These are phyloP conservation scores for Noctua pronuba DNA, from an alignment of 2,888 invertebrate species.

Conservation along the genomic window DNA sequence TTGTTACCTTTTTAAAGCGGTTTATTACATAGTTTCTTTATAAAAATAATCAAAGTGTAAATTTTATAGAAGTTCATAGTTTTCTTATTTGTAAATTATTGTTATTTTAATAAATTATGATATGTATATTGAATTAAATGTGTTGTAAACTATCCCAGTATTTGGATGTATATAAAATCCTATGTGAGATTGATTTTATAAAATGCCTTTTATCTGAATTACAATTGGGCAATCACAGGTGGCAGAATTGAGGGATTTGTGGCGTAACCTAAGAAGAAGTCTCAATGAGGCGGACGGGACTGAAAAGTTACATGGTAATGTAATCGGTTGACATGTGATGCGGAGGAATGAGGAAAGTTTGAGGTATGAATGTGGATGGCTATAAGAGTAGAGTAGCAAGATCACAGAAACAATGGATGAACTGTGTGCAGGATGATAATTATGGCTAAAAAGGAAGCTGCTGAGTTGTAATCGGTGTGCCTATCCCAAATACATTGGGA, in stretches of 20 bases:
- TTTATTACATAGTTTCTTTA: slow-evolving; percentile 26
- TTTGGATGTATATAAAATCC: neutral
- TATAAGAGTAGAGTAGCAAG: too few species aligned
- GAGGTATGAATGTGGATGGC: too few species aligned
- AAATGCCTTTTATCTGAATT: neutral
- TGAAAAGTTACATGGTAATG: too few species aligned
- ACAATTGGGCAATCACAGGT: neutral
- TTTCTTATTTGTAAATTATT: slow-evolving; percentile 66
- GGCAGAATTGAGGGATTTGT: too few species aligned
- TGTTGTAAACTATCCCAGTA: slow-evolving; percentile 23
- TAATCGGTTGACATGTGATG: too few species aligned
- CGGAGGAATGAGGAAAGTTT: too few species aligned
- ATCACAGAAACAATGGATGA: too few species aligned
- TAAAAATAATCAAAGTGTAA: slow-evolving; percentile 54
- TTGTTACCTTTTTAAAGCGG: slow-evolving; percentile 43
- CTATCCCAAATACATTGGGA: neutral
- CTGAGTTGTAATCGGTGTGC: neutral
- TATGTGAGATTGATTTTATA: neutral
- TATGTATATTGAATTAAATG: slow-evolving; percentile 53
- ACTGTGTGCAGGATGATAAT: too few species aligned
- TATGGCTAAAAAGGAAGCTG: too few species aligned
- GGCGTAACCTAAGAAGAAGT: too few species aligned
- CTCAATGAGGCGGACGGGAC: too few species aligned
- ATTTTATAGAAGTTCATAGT: slow-evolving; percentile 59
- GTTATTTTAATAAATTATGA: slow-evolving; percentile 66